Evolutionary conservation across 2,888 invertebrate genomes (phyloP).

Genomic region (Mesorhabditis spiculigera): DNA sequence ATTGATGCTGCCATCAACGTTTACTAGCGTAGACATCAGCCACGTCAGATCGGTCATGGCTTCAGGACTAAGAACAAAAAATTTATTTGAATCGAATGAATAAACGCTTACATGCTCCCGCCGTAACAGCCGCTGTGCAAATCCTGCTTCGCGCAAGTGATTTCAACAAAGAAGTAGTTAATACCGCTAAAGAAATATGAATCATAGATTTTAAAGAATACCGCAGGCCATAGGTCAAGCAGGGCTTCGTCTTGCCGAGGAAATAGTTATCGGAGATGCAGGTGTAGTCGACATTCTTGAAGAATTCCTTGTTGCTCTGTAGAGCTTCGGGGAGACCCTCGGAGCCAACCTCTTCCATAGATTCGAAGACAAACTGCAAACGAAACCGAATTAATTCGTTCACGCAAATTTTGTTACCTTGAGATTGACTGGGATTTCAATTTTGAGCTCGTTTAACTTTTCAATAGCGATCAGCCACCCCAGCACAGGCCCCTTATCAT

Average conservation of each 20-base stretch:
- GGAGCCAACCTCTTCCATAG: conserved; percentile 97
- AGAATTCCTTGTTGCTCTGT: conserved; percentile 54
- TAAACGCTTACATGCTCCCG: conserved; percentile 75
- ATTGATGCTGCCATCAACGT: conserved; percentile 79
- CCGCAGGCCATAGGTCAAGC: conserved; percentile 86
- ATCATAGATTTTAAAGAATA: neutral
- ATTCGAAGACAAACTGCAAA: conserved; percentile 82
- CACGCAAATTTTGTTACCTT: conserved; percentile 57
- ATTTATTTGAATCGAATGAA: conserved; percentile 5
- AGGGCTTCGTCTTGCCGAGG: conserved; percentile 93
- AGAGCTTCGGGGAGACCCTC: conserved; percentile 87
- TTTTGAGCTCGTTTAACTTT: conserved; percentile 74
- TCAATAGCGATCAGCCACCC: conserved; percentile 92
- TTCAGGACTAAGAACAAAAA: conserved; percentile 65
- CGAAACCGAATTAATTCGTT: neutral
- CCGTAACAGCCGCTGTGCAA: conserved; percentile 93
- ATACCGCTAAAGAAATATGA: conserved; percentile 66
- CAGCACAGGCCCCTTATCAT: conserved; percentile 83
- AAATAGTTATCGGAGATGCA: conserved; percentile 99
- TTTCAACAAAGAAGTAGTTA: conserved; percentile 79
- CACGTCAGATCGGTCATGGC: conserved; percentile 87
- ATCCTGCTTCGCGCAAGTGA: conserved; percentile 77
- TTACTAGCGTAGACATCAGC: conserved; percentile 78
- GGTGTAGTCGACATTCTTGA: conserved; percentile 78
- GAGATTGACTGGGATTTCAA: conserved; percentile 69